Evolutionary conservation across 2,113 vertebrate genomes (phyloP), one percentile per base, ranked within the genome.

Genomic region (Peromyscus leucopus): DNA sequence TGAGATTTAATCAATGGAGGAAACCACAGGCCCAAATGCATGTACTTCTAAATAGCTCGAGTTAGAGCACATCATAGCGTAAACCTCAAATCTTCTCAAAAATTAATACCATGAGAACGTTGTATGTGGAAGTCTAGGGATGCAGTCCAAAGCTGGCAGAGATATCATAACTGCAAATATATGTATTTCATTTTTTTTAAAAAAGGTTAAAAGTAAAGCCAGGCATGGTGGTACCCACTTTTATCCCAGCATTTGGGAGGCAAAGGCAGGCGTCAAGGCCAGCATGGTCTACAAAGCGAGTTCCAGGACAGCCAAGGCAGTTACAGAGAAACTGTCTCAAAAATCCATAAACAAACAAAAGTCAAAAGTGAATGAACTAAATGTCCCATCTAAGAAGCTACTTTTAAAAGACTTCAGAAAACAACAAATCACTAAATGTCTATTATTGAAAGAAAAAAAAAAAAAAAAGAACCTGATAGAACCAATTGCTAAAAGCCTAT

Each of bases 81-180:
- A 79, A 95, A 74, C 79, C 63, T 94, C 19, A 75, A 95, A 7
- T 79, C n/a, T 48, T 51, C 51, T 93, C 51, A 88, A 61, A 90
- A 96, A 83, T 63, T 55, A 72, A 89, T 72, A 79, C 19, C 24
- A 7, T 91, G 67, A 92, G 51, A 90, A 87, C 36, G n/a, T 2
- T 87, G 80, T 33, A 28, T 72, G 82, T 87, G 48, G 63, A 69
- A 92, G 92, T 39, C 39, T 65, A 33, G 42, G 36, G 63, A 76
- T 31, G 28, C 12, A 61, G 59, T 42, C 48, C n/a, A 48, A 4
- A 69, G 24, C 63, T 63, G 48, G 46, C 72, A 94, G 80, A 36
- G 46, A 46, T 67, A 82, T 80, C 74, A 82, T 63, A 80, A 16
- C 85, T 28, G 57, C 17, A 82, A 75, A 86, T 36, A 46, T 2